A percentile compares a stretch with the other conserved stretches of the same genome.
phyloP scores from a whole-genome alignment of 2,797 vertebrate species.

The Myiotriccus ornatus region DNA sequence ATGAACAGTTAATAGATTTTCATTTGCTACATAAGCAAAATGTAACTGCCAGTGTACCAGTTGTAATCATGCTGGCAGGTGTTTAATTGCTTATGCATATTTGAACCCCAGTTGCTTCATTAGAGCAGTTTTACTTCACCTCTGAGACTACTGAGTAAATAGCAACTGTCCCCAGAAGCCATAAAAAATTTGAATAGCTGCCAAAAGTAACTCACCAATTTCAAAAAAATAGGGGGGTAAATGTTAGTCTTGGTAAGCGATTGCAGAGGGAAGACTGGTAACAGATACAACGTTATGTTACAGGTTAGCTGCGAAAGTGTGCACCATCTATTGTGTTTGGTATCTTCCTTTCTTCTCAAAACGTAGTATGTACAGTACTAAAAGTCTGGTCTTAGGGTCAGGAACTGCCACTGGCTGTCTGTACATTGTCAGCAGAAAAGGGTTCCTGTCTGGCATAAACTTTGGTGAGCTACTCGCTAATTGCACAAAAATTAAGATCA shows the following conservation, averaged over 20 bases:
- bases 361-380: background rate
- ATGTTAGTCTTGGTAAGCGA: background rate
- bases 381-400: background rate
- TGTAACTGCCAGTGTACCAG: background rate
- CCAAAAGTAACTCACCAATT: conserved; percentile 22
- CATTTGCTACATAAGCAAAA: background rate
- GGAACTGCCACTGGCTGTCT: background rate
- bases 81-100: background rate
- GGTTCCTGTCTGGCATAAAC: background rate
- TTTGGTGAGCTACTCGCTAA: background rate
- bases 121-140: conserved; percentile 4
- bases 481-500: background rate
- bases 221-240: conserved; percentile 17
- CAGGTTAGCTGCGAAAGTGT: background rate
- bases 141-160: conserved; percentile 7
- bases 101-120: background rate
- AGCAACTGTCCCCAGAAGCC: background rate
- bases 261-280: background rate
- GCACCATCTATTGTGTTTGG: background rate
- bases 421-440: background rate
- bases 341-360: background rate
- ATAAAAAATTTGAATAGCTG: conserved; percentile 1
- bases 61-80: background rate
- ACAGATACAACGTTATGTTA: background rate
- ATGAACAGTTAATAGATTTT: background rate